phyloP scores from a whole-genome alignment of 2,797 vertebrate genomes.

The Pitangus sulphuratus region DNA sequence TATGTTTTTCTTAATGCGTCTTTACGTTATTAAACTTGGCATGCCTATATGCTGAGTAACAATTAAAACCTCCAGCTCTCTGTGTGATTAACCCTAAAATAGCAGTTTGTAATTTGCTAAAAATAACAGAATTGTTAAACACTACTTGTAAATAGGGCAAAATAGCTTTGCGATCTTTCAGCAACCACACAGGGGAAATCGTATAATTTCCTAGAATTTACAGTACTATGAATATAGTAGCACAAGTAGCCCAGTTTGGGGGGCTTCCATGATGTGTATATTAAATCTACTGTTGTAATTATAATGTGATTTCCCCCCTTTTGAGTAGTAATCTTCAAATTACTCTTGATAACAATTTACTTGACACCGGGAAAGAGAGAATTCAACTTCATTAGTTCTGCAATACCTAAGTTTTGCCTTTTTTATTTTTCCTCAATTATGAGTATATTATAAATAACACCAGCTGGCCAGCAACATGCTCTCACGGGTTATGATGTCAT shows the following conservation, averaged over 20 bases:
- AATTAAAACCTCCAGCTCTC: constrained; percentile 19
- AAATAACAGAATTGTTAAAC: not conserved
- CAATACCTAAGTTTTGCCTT: constrained; percentile 54
- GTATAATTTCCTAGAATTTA: constrained; percentile 60
- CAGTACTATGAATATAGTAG: not conserved
- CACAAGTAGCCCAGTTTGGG: not conserved
- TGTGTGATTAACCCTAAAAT: constrained; percentile 70
- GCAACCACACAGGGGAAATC: not conserved
- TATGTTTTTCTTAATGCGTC: not conserved
- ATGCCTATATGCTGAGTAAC: constrained; percentile 7
- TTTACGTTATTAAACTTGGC: not conserved
- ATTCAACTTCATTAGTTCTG: constrained; percentile 35
- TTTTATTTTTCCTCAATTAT: constrained; percentile 66
- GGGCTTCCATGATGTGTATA: not conserved
- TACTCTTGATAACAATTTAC: not conserved
- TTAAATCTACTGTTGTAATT: constrained; percentile 17
- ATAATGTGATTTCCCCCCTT: not conserved
- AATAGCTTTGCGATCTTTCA: constrained; percentile 24
- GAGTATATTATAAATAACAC: constrained; percentile 79
- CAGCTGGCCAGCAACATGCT: constrained; percentile 77
- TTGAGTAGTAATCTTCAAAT: not conserved
- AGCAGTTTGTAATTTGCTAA: not conserved
- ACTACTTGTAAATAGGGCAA: not conserved
- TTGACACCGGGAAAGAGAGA: not conserved
- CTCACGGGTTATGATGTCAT: constrained; percentile 82